Percentiles rank a stretch among this genome's conserved stretches.
phyloP scores from a whole-genome alignment of 2,888 invertebrate genomes.

The Unio delphinus region DNA sequence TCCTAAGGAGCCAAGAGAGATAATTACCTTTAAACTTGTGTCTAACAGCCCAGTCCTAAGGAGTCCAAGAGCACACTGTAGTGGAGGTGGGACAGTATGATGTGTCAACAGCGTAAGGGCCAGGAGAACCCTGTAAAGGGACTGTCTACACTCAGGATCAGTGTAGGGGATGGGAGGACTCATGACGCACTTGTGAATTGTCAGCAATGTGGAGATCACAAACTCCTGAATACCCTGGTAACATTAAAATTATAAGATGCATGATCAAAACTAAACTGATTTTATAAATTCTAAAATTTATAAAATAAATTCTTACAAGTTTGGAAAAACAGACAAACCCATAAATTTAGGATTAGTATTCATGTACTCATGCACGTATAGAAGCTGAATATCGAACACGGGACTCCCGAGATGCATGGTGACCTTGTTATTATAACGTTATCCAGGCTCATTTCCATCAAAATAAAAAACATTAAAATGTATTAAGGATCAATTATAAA shows the following conservation, averaged over 20 bases:
- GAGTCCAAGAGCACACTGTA: constrained; percentile 36
- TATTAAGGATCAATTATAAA: too few species aligned
- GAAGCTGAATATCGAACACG: too few species aligned
- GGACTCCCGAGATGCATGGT: too few species aligned
- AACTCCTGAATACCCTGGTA: constrained; percentile 35
- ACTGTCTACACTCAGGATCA: constrained; percentile 21
- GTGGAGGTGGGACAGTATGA: constrained; percentile 29
- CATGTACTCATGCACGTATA: too few species aligned
- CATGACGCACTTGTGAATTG: constrained; percentile 22
- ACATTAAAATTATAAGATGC: background rate
- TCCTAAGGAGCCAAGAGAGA: constrained; percentile 22
- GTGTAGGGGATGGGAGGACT: constrained; percentile 33
- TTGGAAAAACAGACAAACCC: too few species aligned
- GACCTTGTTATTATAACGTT: too few species aligned
- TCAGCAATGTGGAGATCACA: constrained; percentile 21
- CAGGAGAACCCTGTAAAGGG: constrained; percentile 33
- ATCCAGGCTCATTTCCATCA: too few species aligned
- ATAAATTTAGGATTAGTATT: too few species aligned
- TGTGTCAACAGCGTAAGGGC: constrained; percentile 30
- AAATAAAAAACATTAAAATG: too few species aligned
- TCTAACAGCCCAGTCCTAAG: constrained; percentile 33
- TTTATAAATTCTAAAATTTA: too few species aligned
- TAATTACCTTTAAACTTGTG: constrained; percentile 28
- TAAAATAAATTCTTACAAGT: too few species aligned
- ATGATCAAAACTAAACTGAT: too few species aligned